Base-by-base conservation (phyloP, 1,140 invertebrate genomes). In the Oncopeltus fasciatus region DNA sequence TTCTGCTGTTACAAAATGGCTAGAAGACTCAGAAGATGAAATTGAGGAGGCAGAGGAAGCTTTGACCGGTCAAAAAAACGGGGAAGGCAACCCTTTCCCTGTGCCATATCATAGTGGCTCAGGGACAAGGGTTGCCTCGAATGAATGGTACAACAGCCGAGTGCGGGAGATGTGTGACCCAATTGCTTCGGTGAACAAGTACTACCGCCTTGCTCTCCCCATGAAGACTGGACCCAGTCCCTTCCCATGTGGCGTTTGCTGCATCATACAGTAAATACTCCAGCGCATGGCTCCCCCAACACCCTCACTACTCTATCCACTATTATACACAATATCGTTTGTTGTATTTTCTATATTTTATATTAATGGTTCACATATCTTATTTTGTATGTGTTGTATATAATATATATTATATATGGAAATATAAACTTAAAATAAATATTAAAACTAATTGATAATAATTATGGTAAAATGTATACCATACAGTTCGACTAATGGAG, bases 11-110 rank as follows among this genome's bases (percentile, higher is more conserved):
- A 72, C 70, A 5, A 66, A 66, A 27, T 73, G 72, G 72, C 57
- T 73, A 3, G 63, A 68, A 24, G 65, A 69, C 31, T 64, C 67
- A 38, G 66, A 67, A 12, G 67, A 65, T 53, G 66, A 66, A 31
- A 61, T 65, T 9, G 67, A 64, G 51, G 68, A 69, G 46, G 63
- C 64, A 21, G 53, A 67, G 44, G 44, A 67, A 46, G 28, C 31
- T 3, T 26, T 49, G 44, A 69, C 68, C 64, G 68, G 66, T 71
- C 69, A 68, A 72, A 72, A 72, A 72, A 72, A 72, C 71, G 69
- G 62, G 70, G 33, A 66, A 67, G 62, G 70, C 71, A 72, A 72
- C 71, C 71, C 71, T 72, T 72, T 69, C 66, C 71, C 66, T 72
- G 71, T 66, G 67, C 67, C 69, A 70, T 72, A 64, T 69, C 69